Evolutionary conservation across 2,113 vertebrate species (phyloP), one percentile per base, ranked within the genome.

Genomic region (Ptyas mucosa): DNA sequence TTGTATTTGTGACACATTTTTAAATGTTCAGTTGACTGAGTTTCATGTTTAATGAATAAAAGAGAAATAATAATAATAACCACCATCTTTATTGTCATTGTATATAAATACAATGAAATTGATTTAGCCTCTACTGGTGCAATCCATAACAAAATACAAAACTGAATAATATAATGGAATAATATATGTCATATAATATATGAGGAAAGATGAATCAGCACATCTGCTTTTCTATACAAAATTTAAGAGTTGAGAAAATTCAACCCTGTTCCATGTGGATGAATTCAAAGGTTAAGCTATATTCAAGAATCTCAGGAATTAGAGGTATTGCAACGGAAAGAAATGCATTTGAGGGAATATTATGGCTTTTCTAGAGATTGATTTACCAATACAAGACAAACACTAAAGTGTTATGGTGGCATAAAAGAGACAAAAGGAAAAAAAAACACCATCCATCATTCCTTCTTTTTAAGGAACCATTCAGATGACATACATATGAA

Each of bases 401-500:
- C 39, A 89, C 54, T 29, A 54, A 64, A 54, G 14, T n/a, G 15
- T 89, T 89, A 85, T n/a, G 6, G 46, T 81, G 43, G 26, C 52
- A 85, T 54, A 52, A 23, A 7, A 23, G 39, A 18, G 5, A 24
- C 7, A 3, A 7, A 81, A n/a, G 4, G 1, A 9, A 52, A 89
- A 55, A 88, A 0, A 4, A 85, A 51, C n/a, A 46, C 43, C 55
- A 12, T 0, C n/a, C 5, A 29, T 61, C 1, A 51, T 51, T 90
- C 93, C 85, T 87, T 21, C 39, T 69, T 94, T 94, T 0, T 1
- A 49, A 51, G 1, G 18, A 91, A 8, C n/a, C 46, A 85, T 64
- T 86, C 43, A 64, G 69, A 93, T 94, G 94, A 95, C 93, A 94
- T 90, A 51, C 90, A 93, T 90, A 93, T 91, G 7, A 87, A 93